Evolutionary conservation across 2,113 vertebrate genomes (phyloP).

Genomic region (Nyctereutes procyonoides): DNA sequence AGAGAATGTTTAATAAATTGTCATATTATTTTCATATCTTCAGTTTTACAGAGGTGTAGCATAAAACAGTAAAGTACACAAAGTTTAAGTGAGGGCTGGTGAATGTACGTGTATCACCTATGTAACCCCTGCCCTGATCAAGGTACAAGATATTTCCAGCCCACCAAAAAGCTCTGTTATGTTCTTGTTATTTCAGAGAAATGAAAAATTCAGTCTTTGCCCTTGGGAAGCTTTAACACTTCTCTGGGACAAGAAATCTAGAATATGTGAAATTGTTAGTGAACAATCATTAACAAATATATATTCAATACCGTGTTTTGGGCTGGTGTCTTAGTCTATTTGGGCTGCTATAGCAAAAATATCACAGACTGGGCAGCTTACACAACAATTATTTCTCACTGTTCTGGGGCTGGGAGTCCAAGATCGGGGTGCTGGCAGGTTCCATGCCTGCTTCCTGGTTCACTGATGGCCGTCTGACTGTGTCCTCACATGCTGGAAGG

Average conservation of each 20-base stretch:
- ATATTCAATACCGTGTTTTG: accelerated
- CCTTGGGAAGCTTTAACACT: background rate
- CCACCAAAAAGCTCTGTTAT: background rate
- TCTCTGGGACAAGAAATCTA: background rate
- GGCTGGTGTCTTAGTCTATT: background rate
- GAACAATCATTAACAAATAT: background rate
- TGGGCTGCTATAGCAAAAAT: background rate
- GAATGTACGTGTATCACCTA: background rate
- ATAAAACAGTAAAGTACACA: background rate
- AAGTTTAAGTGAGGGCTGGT: background rate
- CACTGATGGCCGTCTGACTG: background rate
- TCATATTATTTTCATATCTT: background rate
- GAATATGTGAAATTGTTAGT: background rate
- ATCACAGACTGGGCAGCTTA: background rate
- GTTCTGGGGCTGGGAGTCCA: background rate
- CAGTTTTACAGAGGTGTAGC: background rate
- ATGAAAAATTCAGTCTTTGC: background rate
- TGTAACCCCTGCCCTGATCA: accelerated
- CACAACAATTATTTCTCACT: background rate
- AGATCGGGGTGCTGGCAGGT: background rate
- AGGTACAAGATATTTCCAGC: too few relatives aligned
- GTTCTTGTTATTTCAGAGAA: background rate
- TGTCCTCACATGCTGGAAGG: background rate
- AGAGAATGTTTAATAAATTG: background rate
- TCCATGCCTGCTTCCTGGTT: background rate